A percentile compares a stretch with the other conserved stretches of the same genome.
Conservation (phyloP, 2,797 vertebrate species). For the Chanos chanos region DNA sequence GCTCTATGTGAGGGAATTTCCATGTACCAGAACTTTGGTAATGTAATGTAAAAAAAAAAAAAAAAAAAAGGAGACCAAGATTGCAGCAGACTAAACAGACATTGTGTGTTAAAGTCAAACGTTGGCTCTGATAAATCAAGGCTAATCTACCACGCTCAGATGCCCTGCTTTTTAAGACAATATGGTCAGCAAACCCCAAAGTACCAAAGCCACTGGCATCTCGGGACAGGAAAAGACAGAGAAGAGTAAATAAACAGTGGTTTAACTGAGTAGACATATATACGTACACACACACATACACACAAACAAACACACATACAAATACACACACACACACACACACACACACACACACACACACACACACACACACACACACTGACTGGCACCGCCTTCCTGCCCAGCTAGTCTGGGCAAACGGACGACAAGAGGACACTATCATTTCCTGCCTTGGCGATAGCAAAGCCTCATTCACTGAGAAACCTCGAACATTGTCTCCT, state of each 20-base stretch:
- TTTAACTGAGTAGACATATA: background rate
- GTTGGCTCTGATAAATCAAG: conserved; percentile 35
- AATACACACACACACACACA: conserved; percentile 1
- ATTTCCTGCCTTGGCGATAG: conserved; percentile 24
- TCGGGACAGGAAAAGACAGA: conserved; percentile 41
- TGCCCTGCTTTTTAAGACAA: background rate
- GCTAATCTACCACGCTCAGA: no score
- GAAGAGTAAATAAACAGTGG: conserved; percentile 51
- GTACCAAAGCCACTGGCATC: conserved; percentile 45
- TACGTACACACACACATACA: conserved; percentile 2
- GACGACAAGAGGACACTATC: conserved; percentile 37
- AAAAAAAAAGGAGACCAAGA: background rate
- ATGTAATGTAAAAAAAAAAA: no score
- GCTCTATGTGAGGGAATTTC: background rate
- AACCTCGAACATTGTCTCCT: conserved; percentile 5
- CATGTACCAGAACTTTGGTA: no score
- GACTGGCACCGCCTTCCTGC: background rate
- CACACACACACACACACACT: background rate
- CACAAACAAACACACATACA: no score
- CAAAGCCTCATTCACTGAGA: conserved; percentile 10
- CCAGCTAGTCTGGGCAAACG: conserved; percentile 1
- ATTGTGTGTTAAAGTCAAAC: conserved; percentile 30
- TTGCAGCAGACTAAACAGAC: conserved; percentile 32
- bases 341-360: background rate
- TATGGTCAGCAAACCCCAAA: conserved; percentile 38